Evolutionary conservation across 2,888 invertebrate genomes (phyloP).

Genomic region (Diplolepis rosae): DNA sequence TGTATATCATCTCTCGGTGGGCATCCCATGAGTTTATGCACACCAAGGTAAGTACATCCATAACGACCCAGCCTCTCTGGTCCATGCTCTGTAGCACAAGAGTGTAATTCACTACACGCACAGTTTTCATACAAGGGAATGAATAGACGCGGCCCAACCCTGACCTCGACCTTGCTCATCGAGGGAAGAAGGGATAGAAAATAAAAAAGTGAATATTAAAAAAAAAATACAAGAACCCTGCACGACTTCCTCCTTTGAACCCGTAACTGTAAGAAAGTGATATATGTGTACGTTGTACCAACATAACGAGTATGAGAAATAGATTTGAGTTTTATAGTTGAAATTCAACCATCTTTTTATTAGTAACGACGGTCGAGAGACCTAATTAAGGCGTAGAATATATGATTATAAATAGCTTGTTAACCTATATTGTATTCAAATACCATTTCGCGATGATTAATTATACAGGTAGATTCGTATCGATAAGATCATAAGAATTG

Average conservation of each 20-base stretch:
- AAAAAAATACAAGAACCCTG: slow-evolving; percentile 41
- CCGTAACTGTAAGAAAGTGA: slow-evolving; percentile 64
- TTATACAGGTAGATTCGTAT: too few species aligned
- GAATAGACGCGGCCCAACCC: slow-evolving; percentile 60
- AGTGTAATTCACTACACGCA: slow-evolving; percentile 43
- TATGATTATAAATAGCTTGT: too few species aligned
- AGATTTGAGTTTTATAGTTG: too few species aligned
- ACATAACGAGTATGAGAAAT: slow-evolving; percentile 58
- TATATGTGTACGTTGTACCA: slow-evolving; percentile 54
- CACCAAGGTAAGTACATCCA: slow-evolving; percentile 35
- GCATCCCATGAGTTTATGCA: slow-evolving; percentile 42
- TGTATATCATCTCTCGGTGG: slow-evolving; percentile 43
- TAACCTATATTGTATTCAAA: too few species aligned
- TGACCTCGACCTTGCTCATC: slow-evolving; percentile 61
- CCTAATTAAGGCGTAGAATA: too few species aligned
- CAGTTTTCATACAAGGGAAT: slow-evolving; percentile 62
- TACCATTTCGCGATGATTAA: too few species aligned
- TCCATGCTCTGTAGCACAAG: neutral
- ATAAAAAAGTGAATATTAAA: slow-evolving; percentile 12
- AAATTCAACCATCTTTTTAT: too few species aligned
- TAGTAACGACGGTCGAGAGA: too few species aligned
- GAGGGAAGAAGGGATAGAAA: slow-evolving; percentile 2
- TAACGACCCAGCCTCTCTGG: slow-evolving; percentile 39
- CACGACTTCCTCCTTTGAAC: slow-evolving; percentile 46
- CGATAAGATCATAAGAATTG: too few species aligned